These are phyloP conservation scores for Synanthedon tipuliformis DNA, from an alignment of 2,888 invertebrate species.

Conservation along the genomic window DNA sequence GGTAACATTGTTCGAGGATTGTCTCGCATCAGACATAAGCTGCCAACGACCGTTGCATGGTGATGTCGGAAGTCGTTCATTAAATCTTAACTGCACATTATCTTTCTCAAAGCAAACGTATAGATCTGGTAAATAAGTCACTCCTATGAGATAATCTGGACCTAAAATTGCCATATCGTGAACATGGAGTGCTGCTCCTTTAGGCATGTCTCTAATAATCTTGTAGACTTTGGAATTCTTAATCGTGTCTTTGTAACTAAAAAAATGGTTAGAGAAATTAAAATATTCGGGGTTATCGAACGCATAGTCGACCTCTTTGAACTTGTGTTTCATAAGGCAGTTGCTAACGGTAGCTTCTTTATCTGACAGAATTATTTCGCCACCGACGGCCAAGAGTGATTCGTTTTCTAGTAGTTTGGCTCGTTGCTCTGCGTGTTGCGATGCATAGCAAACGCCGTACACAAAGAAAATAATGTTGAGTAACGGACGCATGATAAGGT, in stretches of 20 bases:
- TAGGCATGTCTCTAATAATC: conserved; percentile 77
- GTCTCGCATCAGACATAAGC: conserved; percentile 52
- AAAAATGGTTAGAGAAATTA: conserved; percentile 75
- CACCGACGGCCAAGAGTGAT: conserved; percentile 58
- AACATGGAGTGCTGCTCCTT: conserved; percentile 78
- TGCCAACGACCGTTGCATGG: conserved; percentile 49
- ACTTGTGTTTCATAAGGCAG: conserved; percentile 71
- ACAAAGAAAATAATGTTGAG: conserved; percentile 3
- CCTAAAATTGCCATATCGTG: conserved; percentile 76
- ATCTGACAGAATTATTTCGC: conserved; percentile 48
- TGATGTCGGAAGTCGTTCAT: conserved; percentile 21
- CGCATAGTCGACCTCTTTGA: conserved; percentile 64
- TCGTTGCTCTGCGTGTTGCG: conserved; percentile 35
- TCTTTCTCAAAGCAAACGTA: conserved; percentile 56
- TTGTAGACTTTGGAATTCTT: conserved; percentile 73
- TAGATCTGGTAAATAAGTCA: conserved; percentile 73
- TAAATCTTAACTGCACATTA: conserved; percentile 28
- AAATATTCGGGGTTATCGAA: conserved; percentile 68
- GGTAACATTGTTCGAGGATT: conserved; percentile 34
- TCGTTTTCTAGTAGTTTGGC: conserved; percentile 59
- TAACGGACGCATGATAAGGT: conserved; percentile 7
- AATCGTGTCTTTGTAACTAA: conserved; percentile 70
- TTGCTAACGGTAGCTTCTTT: conserved; percentile 67
- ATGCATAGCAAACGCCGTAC: conserved; percentile 20
- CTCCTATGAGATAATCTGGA: conserved; percentile 71